These are phyloP conservation scores for Sakesphorus luctuosus DNA, from an alignment of 2,113 vertebrate species.

Conservation along the genomic window DNA sequence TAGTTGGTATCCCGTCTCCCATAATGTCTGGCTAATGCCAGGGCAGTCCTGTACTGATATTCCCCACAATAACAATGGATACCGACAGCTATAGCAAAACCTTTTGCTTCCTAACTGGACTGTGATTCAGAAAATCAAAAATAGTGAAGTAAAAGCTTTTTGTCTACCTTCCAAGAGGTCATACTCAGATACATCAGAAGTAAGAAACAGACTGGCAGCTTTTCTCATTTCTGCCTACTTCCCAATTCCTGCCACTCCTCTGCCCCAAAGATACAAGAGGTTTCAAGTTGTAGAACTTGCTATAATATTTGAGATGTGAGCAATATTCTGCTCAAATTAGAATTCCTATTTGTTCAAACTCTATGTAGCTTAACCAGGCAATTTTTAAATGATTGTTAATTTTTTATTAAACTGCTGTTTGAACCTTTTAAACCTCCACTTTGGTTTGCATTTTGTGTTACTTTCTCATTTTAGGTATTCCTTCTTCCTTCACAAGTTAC, in stretches of 20 bases:
- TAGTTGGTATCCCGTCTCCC: background rate
- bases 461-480: background rate
- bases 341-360: background rate
- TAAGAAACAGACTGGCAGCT: background rate
- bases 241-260: too few relatives aligned
- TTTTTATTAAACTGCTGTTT: background rate
- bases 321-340: background rate
- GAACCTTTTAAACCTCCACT: background rate
- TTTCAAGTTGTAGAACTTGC: background rate
- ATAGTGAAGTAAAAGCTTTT: background rate
- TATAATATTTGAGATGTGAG: background rate
- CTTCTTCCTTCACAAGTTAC: background rate
- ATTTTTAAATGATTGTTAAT: background rate
- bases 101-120: background rate
- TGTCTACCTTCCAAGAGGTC: background rate
- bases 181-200: background rate
- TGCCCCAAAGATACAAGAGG: background rate
- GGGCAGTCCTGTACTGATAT: background rate
- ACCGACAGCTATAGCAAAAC: background rate
- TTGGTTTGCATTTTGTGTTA: background rate
- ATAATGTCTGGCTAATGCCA: too few relatives aligned
- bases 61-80: background rate
- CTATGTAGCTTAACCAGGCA: background rate
- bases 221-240: background rate
- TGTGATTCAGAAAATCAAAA: background rate